Conservation (phyloP, 2,888 invertebrate species). For the Heliconius aoede region DNA sequence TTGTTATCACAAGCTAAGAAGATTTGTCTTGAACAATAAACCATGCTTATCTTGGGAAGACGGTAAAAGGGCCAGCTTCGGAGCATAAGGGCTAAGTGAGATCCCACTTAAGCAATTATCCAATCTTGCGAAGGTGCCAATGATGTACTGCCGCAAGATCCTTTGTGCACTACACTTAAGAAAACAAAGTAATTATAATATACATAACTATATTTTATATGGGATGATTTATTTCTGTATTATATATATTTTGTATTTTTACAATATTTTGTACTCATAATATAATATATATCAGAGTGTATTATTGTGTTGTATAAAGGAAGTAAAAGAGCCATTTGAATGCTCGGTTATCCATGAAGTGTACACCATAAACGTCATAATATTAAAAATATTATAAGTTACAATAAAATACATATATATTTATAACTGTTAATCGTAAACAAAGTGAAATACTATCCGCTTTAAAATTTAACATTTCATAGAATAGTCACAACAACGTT, state of each 20-base stretch:
- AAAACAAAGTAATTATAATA: constrained; percentile 1
- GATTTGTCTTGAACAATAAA: constrained; percentile 53
- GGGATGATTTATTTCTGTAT: background rate
- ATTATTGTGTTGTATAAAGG: background rate
- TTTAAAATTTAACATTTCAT: constrained; percentile 44
- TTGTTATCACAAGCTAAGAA: constrained; percentile 52
- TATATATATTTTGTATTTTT: background rate
- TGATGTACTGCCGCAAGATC: constrained; percentile 45
- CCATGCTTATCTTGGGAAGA: constrained; percentile 55
- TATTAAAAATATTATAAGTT: no score
- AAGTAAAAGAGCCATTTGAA: background rate
- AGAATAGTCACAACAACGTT: constrained; percentile 41
- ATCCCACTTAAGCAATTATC: constrained; percentile 57
- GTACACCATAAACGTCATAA: no score
- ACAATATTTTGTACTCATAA: no score
- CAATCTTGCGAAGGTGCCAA: constrained; percentile 49
- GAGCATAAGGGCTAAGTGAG: constrained; percentile 52
- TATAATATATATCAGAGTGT: background rate
- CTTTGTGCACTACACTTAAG: constrained; percentile 30
- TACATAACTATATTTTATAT: no score
- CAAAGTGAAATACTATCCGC: background rate
- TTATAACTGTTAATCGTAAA: background rate
- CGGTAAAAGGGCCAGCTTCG: constrained; percentile 53
- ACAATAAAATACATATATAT: background rate
- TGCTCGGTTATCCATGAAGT: no score